These are phyloP conservation scores for Cynopterus brachyotis DNA, from an alignment of 2,113 vertebrate species.

Conservation along the genomic window DNA sequence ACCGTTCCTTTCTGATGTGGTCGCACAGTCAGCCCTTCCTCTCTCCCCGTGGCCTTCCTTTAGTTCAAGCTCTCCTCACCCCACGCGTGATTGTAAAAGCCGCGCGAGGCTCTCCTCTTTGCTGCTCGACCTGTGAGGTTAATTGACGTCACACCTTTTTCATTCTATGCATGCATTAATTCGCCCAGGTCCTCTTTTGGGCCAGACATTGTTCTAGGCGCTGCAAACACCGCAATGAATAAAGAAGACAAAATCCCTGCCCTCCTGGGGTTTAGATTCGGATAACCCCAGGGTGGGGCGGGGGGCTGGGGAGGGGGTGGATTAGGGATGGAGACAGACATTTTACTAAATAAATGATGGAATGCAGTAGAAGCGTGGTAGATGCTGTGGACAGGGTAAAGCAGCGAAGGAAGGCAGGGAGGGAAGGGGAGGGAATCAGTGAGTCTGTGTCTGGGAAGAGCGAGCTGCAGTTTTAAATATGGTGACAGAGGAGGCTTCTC, in stretches of 20 bases:
- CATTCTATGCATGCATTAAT: not conserved
- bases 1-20: too few relatives aligned
- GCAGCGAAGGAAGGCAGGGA: not conserved
- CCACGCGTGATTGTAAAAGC: not conserved
- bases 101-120: not conserved
- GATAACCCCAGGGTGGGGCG: accelerated
- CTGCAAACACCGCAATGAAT: not conserved
- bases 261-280: not conserved
- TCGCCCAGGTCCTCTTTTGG: not conserved
- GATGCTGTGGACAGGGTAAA: not conserved
- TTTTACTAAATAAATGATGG: not conserved
- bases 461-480: not conserved
- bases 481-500: not conserved
- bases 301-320: too few relatives aligned
- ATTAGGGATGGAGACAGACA: not conserved
- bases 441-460: not conserved
- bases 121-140: not conserved
- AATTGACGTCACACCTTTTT: not conserved
- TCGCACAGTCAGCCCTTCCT: not conserved
- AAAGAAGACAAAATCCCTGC: not conserved
- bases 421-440: too few relatives aligned
- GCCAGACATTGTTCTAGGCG: not conserved
- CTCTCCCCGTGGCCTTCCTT: not conserved
- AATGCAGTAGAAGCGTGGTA: not conserved
- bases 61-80: not conserved